Evolutionary conservation across 2,113 vertebrate genomes (phyloP), one percentile per base, ranked within the genome.

Genomic region (Varanus salvator): DNA sequence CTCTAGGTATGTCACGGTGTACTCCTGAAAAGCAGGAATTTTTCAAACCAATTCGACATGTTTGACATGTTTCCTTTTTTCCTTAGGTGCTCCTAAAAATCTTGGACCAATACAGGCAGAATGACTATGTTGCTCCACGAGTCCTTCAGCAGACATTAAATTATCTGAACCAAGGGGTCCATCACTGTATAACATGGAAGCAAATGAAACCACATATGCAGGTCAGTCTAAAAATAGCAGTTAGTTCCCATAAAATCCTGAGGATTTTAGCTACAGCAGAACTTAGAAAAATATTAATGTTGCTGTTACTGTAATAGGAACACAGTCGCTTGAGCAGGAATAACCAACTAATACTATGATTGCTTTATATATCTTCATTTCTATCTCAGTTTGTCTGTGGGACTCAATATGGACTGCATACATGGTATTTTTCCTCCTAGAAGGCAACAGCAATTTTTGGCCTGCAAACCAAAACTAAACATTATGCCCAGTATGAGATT

Each of bases 151-250:
- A 99, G 88, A 96, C 98, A 0, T 96, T 99, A 85, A 99, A 98
- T 94, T 99, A 99, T 93, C 96, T 99, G 94, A 99, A 98, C 93
- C 98, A 98, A 93, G 97, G 98, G 0, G 94, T 99, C 57, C 98
- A 98, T 17, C 99, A 99, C 92, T 98, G 98, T 8, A 92, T 99
- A 64, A 99, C 99, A 0, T 99, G 99, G 99, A 99, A 98, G 90
- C 98, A 98, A 87, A 98, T 99, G 97, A 99, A 99, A 87, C 98
- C 98, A 0, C 98, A 99, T 94, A 99, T 99, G 93, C 98, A 98
- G 98, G 99, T 99, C 12, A 89, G 96, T 92, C 15, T n/a, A 50
- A 81, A 91, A 89, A 68, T 12, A 50, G 11, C 29, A 68, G 3
- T 82, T 80, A 89, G 69, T 31, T 76, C 2, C 31, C 34, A 17